Evolutionary conservation across 2,797 vertebrate species (phyloP).

Genomic region (Chromis chromis): DNA sequence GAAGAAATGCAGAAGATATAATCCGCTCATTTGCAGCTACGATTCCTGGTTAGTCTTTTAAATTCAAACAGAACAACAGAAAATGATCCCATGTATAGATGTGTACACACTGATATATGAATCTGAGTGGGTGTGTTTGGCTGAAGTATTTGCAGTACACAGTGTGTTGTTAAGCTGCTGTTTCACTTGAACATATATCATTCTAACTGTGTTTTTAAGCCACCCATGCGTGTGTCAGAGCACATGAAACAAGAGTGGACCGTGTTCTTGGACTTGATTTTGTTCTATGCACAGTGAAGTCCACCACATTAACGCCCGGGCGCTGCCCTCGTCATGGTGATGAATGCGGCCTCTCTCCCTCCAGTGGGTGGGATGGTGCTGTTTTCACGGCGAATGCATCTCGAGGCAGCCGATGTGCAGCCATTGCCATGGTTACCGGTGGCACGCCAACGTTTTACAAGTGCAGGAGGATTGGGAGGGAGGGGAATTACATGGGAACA

Average conservation of each 20-base stretch:
- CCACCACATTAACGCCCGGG: neutral
- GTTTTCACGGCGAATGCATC: slow-evolving; percentile 54
- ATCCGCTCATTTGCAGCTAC: too few species aligned
- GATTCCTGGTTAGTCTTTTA: too few species aligned
- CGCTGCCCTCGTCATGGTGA: slow-evolving; percentile 30
- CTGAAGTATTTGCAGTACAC: too few species aligned
- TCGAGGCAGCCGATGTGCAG: slow-evolving; percentile 28
- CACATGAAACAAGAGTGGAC: slow-evolving; percentile 1
- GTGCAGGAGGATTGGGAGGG: slow-evolving; percentile 50
- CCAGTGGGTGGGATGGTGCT: slow-evolving; percentile 45
- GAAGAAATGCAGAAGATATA: too few species aligned
- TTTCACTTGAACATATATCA: neutral
- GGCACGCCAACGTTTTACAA: slow-evolving; percentile 55
- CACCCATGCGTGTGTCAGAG: slow-evolving; percentile 1
- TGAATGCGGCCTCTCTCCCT: slow-evolving; percentile 50
- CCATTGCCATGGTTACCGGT: slow-evolving; percentile 70
- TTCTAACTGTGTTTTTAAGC: neutral
- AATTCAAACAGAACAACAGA: too few species aligned
- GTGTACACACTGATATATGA: too few species aligned
- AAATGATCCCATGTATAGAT: too few species aligned
- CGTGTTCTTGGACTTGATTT: neutral
- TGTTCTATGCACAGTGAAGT: slow-evolving; percentile 22
- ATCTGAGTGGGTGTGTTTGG: too few species aligned
- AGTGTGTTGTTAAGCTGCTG: neutral
- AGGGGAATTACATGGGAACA: slow-evolving; percentile 58